A percentile compares a stretch with the other conserved stretches of the same genome.
These are phyloP conservation scores for Macroglossus sobrinus DNA, from an alignment of 2,113 vertebrate species.

Conservation along the genomic window DNA sequence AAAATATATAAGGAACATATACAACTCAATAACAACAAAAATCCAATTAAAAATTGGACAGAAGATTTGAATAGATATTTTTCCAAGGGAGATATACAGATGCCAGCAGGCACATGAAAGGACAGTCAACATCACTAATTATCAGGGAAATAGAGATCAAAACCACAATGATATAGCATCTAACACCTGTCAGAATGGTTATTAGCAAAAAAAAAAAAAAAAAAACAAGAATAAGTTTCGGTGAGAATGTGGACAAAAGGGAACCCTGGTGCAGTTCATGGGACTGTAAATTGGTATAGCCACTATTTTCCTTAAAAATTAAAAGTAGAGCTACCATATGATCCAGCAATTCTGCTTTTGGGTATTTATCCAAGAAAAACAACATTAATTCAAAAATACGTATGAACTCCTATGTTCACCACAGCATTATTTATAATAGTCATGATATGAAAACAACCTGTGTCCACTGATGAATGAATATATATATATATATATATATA, in stretches of 20 bases:
- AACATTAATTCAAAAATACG: neutral
- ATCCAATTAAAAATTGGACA: neutral
- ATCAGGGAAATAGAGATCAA: neutral
- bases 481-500: neutral
- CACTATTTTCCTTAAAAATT: neutral
- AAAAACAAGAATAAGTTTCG: neutral
- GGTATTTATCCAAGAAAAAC: neutral
- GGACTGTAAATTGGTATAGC: neutral
- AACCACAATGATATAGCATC: neutral
- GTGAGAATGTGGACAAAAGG: neutral
- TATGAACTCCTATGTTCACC: neutral
- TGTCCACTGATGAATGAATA: neutral
- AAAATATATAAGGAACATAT: neutral
- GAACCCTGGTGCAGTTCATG: neutral
- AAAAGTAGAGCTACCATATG: neutral
- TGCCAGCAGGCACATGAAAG: neutral
- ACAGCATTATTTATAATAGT: neutral
- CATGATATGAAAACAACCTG: neutral
- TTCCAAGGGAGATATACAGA: neutral
- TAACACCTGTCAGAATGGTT: neutral
- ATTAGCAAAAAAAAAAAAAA: neutral
- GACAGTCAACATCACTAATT: neutral
- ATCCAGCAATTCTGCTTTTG: too few species aligned
- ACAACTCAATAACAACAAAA: neutral
- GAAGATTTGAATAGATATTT: neutral